phyloP scores from a whole-genome alignment of 2,797 vertebrate genomes.

The Furcifer pardalis region DNA sequence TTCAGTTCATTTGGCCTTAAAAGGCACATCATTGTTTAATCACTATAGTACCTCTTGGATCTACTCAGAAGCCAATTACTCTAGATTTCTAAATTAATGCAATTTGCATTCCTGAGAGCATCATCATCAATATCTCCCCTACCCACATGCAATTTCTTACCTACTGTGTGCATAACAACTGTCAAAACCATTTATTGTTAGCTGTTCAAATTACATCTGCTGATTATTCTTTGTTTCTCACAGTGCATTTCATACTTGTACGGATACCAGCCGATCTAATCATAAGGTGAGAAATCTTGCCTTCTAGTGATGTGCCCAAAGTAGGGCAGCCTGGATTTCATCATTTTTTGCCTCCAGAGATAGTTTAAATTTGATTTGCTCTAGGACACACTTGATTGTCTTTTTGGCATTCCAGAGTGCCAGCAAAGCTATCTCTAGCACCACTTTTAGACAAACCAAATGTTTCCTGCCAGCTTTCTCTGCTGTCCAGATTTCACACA shows the following conservation, averaged over 20 bases:
- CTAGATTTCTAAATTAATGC: slow-evolving; percentile 62
- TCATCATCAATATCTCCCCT: slow-evolving; percentile 66
- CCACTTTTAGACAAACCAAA: no score
- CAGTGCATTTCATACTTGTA: not conserved
- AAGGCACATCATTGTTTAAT: slow-evolving; percentile 65
- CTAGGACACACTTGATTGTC: no score
- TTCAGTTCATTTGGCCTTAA: slow-evolving; percentile 68
- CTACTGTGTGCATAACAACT: not conserved
- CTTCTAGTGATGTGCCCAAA: no score
- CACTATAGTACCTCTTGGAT: slow-evolving; percentile 66
- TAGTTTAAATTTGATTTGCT: no score
- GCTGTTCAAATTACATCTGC: slow-evolving; percentile 32
- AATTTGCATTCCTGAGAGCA: slow-evolving; percentile 64
- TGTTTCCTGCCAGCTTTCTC: no score
- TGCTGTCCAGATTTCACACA: no score
- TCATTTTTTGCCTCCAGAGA: no score
- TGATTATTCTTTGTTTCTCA: not conserved
- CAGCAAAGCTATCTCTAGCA: no score
- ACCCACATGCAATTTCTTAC: slow-evolving; percentile 43
- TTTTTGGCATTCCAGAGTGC: no score
- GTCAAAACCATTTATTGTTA: slow-evolving; percentile 39
- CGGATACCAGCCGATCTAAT: not conserved
- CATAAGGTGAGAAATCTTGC: not conserved
- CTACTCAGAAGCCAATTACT: slow-evolving; percentile 66
- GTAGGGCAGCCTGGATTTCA: no score